phyloP scores from a whole-genome alignment of 2,888 invertebrate genomes.

The Ischnura elegans region DNA sequence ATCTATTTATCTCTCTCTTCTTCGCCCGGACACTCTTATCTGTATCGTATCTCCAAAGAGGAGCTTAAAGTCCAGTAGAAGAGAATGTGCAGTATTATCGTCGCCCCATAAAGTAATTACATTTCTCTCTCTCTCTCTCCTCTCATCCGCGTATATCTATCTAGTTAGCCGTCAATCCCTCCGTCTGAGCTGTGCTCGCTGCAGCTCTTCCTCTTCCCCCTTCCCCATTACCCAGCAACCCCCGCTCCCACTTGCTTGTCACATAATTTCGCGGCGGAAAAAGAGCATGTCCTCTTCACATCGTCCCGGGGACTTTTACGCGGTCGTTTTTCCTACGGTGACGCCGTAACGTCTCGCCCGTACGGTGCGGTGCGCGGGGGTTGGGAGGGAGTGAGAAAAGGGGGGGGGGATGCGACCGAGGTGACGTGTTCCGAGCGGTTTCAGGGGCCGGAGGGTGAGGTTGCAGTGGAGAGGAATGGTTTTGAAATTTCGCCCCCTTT shows the following conservation, averaged over 20 bases:
- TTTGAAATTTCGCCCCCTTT: not conserved
- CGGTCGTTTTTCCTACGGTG: constrained; percentile 22
- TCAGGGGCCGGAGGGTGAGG: not conserved
- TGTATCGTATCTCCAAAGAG: no score
- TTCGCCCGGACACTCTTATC: no score
- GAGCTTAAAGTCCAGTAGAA: no score
- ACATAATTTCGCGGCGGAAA: constrained; percentile 48
- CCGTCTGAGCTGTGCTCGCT: not conserved
- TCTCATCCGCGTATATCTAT: no score
- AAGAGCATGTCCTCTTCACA: not conserved
- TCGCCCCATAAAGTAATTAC: no score
- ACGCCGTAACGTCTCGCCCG: constrained; percentile 21
- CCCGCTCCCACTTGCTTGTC: not conserved
- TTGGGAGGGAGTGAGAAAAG: not conserved
- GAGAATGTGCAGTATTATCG: no score
- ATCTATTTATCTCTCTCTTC: no score
- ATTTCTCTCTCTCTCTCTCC: no score
- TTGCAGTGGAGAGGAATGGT: not conserved
- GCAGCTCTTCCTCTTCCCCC: not conserved
- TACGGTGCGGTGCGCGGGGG: not conserved
- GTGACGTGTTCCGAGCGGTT: not conserved
- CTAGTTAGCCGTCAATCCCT: not conserved
- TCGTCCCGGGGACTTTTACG: constrained; percentile 40
- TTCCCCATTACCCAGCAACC: not conserved
- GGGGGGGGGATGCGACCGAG: not conserved